These are phyloP conservation scores for Sinelater perroti DNA, from an alignment of 2,888 invertebrate genomes.

Conservation along the genomic window DNA sequence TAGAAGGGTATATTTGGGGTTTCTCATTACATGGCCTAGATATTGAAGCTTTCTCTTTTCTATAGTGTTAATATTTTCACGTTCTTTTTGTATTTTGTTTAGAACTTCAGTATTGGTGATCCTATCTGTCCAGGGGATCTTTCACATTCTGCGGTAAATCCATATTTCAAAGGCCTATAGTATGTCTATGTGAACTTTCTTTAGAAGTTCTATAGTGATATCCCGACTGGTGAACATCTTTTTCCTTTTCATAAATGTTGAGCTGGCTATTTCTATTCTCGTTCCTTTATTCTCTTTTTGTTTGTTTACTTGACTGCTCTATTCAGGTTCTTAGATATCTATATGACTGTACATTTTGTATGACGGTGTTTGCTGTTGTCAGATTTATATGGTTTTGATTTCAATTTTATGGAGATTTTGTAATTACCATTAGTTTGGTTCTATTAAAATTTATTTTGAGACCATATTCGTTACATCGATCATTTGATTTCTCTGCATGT, in stretches of 20 bases:
- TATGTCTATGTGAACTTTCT: slow-evolving; percentile 23
- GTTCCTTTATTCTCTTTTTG: too few relatives aligned
- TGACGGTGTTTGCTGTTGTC: too few relatives aligned
- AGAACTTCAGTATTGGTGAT: slow-evolving; percentile 23
- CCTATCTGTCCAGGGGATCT: slow-evolving; percentile 23
- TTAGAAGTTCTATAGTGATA: slow-evolving; percentile 7
- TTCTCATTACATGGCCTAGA: slow-evolving; percentile 17
- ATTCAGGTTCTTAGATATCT: too few relatives aligned
- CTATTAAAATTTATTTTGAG: too few relatives aligned
- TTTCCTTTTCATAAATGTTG: slow-evolving; percentile 9
- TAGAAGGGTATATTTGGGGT: slow-evolving; percentile 13
- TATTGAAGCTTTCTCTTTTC: slow-evolving; percentile 15
- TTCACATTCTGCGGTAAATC: slow-evolving; percentile 29
- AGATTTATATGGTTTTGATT: too few relatives aligned
- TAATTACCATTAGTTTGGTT: too few relatives aligned
- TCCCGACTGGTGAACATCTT: slow-evolving; percentile 10
- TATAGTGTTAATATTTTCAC: slow-evolving; percentile 27
- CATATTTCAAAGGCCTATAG: slow-evolving; percentile 27
- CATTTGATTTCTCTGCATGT: too few relatives aligned
- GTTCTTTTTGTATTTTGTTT: slow-evolving; percentile 26
- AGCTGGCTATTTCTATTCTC: too few relatives aligned
- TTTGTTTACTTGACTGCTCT: too few relatives aligned
- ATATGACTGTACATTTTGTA: too few relatives aligned
- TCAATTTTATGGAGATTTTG: too few relatives aligned
- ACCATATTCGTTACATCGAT: too few relatives aligned